phyloP scores from a whole-genome alignment of 92 coral and sea anemone species.

The Actinernus sp. region DNA sequence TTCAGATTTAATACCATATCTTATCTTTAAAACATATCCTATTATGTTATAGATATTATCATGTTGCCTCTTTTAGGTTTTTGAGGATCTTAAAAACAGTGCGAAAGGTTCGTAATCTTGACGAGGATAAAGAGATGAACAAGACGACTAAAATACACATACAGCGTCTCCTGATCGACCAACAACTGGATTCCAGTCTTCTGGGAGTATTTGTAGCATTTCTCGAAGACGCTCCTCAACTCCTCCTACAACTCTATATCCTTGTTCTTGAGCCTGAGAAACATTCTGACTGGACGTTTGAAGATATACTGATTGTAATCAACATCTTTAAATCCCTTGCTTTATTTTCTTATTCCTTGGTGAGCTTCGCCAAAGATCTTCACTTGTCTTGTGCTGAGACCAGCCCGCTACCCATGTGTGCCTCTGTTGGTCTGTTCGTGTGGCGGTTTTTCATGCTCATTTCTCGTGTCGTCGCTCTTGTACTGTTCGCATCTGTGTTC shows the following conservation, averaged over 20 bases:
- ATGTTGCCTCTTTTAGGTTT: slow-evolving; percentile 5
- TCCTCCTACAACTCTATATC: slow-evolving; percentile 41
- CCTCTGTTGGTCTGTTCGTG: slow-evolving; percentile 8
- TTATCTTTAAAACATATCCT: too few species aligned
- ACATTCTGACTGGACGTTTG: slow-evolving; percentile 11
- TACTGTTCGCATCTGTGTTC: slow-evolving; percentile 35
- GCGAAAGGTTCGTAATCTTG: slow-evolving; percentile 22
- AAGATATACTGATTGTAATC: slow-evolving; percentile 27
- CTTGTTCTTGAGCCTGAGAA: slow-evolving; percentile 7
- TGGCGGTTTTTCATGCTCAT: slow-evolving; percentile 55
- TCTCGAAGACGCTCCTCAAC: slow-evolving; percentile 58
- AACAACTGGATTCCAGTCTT: slow-evolving; percentile 26
- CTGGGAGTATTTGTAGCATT: slow-evolving; percentile 46
- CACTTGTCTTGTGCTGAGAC: slow-evolving; percentile 12
- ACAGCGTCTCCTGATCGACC: slow-evolving; percentile 28
- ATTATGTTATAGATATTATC: too few species aligned
- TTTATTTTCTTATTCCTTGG: slow-evolving; percentile 20
- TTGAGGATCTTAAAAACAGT: slow-evolving; percentile 39
- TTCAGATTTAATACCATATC: too few species aligned
- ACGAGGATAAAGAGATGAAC: slow-evolving; percentile 1
- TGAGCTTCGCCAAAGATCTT: slow-evolving; percentile 17
- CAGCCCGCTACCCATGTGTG: slow-evolving; percentile 19
- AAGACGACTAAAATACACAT: slow-evolving; percentile 21
- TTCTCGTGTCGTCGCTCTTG: slow-evolving; percentile 37
- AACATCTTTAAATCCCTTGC: slow-evolving; percentile 38